Base-by-base conservation (phyloP, 2,797 vertebrate species). In the Hyperoplus immaculatus region DNA sequence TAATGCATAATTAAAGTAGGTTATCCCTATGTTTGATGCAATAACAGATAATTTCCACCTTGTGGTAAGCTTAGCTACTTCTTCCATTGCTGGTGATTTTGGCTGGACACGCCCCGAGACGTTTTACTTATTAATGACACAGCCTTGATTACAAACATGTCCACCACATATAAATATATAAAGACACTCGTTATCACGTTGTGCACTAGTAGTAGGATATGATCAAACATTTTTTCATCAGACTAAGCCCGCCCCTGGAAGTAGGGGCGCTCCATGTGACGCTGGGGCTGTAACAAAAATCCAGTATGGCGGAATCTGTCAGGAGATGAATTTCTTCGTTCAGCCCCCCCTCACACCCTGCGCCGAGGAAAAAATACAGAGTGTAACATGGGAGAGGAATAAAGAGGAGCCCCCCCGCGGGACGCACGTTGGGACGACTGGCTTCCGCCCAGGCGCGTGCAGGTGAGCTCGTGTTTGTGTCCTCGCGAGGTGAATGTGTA, bases 301-400 rank as follows among this genome's bases (percentile, higher is more conserved):
- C 95, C 94, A 96, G 95, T 95, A 96, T 96, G 95, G 95, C 95
- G 95, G 95, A 95, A 93, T 95, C 92, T 95, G 94, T 95, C 94
- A 95, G 93, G 91, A 93, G 92, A 93, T 92, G 94, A 91, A 80
- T 88, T 87, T 87, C 86, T 89, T 75, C 69, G 68, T 72, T 77
- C 29, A 29, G 29, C 61, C 81, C 72, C 66, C 69, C 47, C 42
- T 29, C 38, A 29, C 29, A 29, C 46, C 55, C 8, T 56, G 63
- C 63, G 80, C 69, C 5, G 73, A 85, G 64, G 61, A 47, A 69
- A 76, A 54, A n/a, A 5, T 69, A 53, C 70, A 39, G 73, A 80
- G 75, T 45, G 13, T 61, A 78, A 70, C 75, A 93, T 90, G 91
- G 91, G 76, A 90, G 90, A 89, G 77, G 57, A 89, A 41, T 89